Evolutionary conservation across 2,797 vertebrate genomes (phyloP).

Genomic region (Gymnothorax javanicus): DNA sequence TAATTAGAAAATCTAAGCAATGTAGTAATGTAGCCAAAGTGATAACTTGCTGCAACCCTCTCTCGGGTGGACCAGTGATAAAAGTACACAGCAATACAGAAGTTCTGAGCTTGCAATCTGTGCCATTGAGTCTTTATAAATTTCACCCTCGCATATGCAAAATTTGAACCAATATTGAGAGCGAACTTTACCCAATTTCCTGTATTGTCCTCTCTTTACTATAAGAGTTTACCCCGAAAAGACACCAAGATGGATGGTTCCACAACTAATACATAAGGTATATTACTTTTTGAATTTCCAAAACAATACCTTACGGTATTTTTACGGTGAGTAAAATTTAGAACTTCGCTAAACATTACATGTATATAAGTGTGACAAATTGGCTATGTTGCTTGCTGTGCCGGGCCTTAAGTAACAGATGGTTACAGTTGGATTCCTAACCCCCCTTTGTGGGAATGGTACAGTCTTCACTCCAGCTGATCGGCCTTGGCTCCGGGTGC

Average conservation of each 20-base stretch:
- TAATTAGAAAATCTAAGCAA: neutral
- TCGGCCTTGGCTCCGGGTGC: slow-evolving; percentile 90
- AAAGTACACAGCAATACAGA: slow-evolving; percentile 6
- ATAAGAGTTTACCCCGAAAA: slow-evolving; percentile 55
- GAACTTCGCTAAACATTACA: neutral
- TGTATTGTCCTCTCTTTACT: slow-evolving; percentile 44
- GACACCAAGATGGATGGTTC: slow-evolving; percentile 48
- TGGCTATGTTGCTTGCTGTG: no score
- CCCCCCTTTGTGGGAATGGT: slow-evolving; percentile 70
- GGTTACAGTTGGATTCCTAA: slow-evolving; percentile 11
- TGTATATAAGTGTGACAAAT: neutral
- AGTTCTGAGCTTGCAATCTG: slow-evolving; percentile 9
- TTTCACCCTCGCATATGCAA: neutral
- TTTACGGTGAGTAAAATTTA: neutral
- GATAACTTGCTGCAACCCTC: neutral
- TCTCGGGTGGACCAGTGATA: neutral
- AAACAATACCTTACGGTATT: neutral
- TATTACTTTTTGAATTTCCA: neutral
- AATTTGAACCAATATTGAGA: slow-evolving; percentile 28
- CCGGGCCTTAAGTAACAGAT: neutral
- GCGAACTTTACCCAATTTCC: slow-evolving; percentile 20
- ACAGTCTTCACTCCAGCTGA: slow-evolving; percentile 89
- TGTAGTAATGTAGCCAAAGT: neutral
- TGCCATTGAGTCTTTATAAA: slow-evolving; percentile 30
- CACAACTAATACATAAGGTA: slow-evolving; percentile 37